Conservation (phyloP, 1,140 invertebrate genomes). For the Aphelenchoides avenae region DNA sequence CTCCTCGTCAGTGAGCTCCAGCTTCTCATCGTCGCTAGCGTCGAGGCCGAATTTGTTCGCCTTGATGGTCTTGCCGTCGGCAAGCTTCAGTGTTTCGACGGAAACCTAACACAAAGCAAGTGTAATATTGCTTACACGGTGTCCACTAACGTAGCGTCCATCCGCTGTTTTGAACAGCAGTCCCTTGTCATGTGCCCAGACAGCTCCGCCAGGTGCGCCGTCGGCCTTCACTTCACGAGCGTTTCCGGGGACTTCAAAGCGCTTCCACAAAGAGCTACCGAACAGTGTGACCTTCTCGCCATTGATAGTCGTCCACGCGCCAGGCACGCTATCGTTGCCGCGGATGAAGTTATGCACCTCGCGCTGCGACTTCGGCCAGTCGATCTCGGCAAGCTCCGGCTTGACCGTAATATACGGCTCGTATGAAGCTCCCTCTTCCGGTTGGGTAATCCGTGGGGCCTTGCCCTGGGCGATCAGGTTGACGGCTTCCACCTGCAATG, state of each 20-base stretch:
- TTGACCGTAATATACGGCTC: conserved; percentile 67
- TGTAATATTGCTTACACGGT: no score
- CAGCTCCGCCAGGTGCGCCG: conserved; percentile 22
- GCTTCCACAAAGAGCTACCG: conserved; percentile 73
- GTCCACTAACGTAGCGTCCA: conserved; percentile 69
- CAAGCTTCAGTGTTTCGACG: conserved; percentile 67
- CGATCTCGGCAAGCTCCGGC: conserved; percentile 65
- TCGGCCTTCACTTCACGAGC: conserved; percentile 62
- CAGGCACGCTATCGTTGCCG: conserved; percentile 84
- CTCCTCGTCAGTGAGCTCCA: conserved; percentile 77
- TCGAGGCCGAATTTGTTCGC: conserved; percentile 73
- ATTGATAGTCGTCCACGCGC: conserved; percentile 74
- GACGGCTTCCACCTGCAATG: conserved; percentile 73
- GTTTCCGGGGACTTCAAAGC: conserved; percentile 66
- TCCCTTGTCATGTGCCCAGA: conserved; percentile 59
- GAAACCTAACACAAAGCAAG: conserved; percentile 66
- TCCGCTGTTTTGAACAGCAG: conserved; percentile 75
- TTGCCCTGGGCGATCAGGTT: conserved; percentile 76
- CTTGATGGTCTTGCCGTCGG: conserved; percentile 76
- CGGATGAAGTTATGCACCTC: conserved; percentile 86
- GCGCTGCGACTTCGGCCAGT: conserved; percentile 68
- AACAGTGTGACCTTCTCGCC: conserved; percentile 69
- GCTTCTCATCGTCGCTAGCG: conserved; percentile 63
- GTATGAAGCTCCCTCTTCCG: conserved; percentile 81
- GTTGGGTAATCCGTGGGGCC: conserved; percentile 75